Evolutionary conservation across 1,140 invertebrate species (phyloP).

Genomic region (Drosophila nannoptera): DNA sequence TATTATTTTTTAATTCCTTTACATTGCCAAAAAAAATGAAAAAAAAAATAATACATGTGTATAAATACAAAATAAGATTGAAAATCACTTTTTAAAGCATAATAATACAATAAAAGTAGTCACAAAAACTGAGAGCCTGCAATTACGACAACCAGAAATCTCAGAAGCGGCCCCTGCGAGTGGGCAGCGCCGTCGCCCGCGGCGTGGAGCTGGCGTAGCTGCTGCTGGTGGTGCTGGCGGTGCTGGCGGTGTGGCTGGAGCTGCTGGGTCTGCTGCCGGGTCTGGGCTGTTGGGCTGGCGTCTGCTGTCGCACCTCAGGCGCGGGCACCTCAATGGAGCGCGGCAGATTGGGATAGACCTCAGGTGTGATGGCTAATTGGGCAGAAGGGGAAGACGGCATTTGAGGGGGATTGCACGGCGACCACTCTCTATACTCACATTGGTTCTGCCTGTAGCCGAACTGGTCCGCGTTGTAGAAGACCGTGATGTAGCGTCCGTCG

Average conservation of each 20-base stretch:
- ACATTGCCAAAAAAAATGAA: constrained; percentile 48
- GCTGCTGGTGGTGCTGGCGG: not conserved
- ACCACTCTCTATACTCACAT: constrained; percentile 54
- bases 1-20: constrained; percentile 75
- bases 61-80: constrained; percentile 24
- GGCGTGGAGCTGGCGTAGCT: constrained; percentile 23
- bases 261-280: not conserved
- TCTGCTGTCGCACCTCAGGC: constrained; percentile 5
- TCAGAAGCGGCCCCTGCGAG: constrained; percentile 49
- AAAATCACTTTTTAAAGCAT: constrained; percentile 45
- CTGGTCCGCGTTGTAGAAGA: constrained; percentile 77
- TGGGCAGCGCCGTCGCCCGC: constrained; percentile 25
- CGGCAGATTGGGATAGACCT: constrained; percentile 69
- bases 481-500: constrained; percentile 67
- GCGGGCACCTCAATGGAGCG: constrained; percentile 74
- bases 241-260: constrained; percentile 8
- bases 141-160: constrained; percentile 39
- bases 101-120: constrained; percentile 59
- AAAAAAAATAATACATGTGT: not conserved
- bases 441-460: constrained; percentile 75
- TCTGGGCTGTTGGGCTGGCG: not conserved
- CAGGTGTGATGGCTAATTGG: constrained; percentile 67
- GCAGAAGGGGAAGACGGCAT: not conserved
- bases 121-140: constrained; percentile 37
- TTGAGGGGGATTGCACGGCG: not conserved